phyloP scores from a whole-genome alignment of 2,113 vertebrate genomes.

The Chamaea fasciata region DNA sequence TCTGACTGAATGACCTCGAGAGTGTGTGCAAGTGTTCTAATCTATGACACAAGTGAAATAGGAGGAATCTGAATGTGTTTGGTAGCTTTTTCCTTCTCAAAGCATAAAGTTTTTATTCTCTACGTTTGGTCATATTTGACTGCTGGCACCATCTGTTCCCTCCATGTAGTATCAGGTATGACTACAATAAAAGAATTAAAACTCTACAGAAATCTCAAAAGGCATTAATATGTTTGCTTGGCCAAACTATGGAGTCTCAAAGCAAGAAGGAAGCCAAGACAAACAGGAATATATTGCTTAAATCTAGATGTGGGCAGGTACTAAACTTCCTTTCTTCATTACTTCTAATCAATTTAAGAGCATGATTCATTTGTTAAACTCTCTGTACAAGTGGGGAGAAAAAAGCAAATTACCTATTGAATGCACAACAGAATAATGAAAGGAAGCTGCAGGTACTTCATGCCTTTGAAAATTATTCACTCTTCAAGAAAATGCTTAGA shows the following conservation, averaged over 20 bases:
- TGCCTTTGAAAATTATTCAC: not conserved
- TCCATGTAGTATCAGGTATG: not conserved
- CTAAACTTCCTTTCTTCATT: constrained; percentile 45
- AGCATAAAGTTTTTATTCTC: not conserved
- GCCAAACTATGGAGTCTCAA: not conserved
- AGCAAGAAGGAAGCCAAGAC: constrained; percentile 26
- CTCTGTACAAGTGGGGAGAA: not conserved
- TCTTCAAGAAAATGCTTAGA: not conserved
- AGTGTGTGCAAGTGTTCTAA: not conserved
- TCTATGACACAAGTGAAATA: not conserved
- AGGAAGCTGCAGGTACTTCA: constrained; percentile 11
- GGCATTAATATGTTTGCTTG: not conserved
- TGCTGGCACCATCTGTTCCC: not conserved
- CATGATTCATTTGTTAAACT: constrained; percentile 44
- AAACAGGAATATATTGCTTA: constrained; percentile 38
- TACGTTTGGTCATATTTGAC: not conserved
- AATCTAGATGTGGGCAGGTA: constrained; percentile 24
- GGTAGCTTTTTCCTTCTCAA: not conserved
- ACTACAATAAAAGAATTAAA: not conserved
- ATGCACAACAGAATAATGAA: not conserved
- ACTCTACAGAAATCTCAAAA: not conserved
- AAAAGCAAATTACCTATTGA: not conserved
- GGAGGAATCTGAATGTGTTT: not conserved
- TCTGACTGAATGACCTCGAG: constrained; percentile 23
- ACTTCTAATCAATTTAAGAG: constrained; percentile 42